phyloP scores from a whole-genome alignment of 1,140 invertebrate species.

The Drosophila gunungcola region DNA sequence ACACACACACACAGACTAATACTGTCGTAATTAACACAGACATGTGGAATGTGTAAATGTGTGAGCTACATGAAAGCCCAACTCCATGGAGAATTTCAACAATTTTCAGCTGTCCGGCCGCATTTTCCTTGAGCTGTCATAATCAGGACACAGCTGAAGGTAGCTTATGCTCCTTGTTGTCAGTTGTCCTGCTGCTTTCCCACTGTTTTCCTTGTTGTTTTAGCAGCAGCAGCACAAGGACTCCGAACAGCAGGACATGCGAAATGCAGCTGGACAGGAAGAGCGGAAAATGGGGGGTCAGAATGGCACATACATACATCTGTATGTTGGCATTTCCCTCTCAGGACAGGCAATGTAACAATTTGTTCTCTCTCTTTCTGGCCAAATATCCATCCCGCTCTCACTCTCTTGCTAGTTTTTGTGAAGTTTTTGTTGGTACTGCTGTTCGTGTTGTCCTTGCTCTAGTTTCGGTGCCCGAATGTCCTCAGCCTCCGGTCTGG shows the following conservation, averaged over 20 bases:
- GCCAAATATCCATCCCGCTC: background rate
- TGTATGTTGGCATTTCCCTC: constrained; percentile 13
- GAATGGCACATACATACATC: constrained; percentile 45
- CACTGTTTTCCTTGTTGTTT: constrained; percentile 15
- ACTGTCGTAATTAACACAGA: constrained; percentile 70
- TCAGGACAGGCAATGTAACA: constrained; percentile 66
- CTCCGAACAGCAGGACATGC: constrained; percentile 46
- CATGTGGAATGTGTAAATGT: constrained; percentile 26
- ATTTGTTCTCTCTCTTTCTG: constrained; percentile 51
- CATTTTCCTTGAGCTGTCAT: constrained; percentile 81
- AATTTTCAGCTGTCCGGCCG: constrained; percentile 49
- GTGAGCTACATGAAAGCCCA: constrained; percentile 45
- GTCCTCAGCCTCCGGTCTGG: constrained; percentile 46
- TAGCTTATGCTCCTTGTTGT: constrained; percentile 56
- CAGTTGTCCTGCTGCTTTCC: constrained; percentile 44
- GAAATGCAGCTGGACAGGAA: constrained; percentile 29
- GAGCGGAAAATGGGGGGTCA: constrained; percentile 19
- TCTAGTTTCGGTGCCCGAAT: constrained; percentile 61
- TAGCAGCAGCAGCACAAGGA: constrained; percentile 34
- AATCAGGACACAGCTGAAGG: constrained; percentile 74
- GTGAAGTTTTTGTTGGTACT: constrained; percentile 64
- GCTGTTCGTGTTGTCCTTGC: constrained; percentile 66
- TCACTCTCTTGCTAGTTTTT: constrained; percentile 50
- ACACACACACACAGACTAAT: constrained; percentile 34
- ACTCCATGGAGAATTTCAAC: constrained; percentile 63